Conservation (phyloP, 2,888 invertebrate species). For the Drosophila mimetica region DNA sequence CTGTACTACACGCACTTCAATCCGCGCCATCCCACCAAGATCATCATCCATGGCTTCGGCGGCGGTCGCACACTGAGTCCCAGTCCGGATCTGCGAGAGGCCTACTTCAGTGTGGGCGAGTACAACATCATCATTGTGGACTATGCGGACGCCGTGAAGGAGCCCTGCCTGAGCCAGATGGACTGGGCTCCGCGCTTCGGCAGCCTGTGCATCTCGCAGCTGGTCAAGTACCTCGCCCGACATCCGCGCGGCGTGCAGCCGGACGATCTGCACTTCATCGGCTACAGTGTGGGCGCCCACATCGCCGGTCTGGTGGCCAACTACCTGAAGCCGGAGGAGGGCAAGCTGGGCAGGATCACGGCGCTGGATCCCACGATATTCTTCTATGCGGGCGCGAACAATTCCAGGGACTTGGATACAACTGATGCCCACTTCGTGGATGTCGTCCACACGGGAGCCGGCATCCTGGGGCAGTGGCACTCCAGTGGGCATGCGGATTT, state of each 20-base stretch:
- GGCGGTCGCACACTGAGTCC: conserved; percentile 92
- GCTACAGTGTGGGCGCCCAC: conserved; percentile 94
- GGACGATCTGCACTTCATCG: conserved; percentile 91
- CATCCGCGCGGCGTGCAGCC: conserved; percentile 91
- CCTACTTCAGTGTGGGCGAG: conserved; percentile 91
- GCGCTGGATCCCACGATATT: conserved; percentile 94
- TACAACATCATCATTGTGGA: conserved; percentile 95
- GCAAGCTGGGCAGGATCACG: conserved; percentile 93
- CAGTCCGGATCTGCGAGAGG: conserved; percentile 93
- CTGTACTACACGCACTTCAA: conserved; percentile 91
- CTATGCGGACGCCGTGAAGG: conserved; percentile 91
- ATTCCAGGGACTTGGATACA: conserved; percentile 91
- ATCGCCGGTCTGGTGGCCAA: conserved; percentile 93
- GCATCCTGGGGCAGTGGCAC: conserved; percentile 95
- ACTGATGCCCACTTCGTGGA: conserved; percentile 94
- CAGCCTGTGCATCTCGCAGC: conserved; percentile 91
- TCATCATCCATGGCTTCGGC: conserved; percentile 96
- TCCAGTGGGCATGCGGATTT: conserved; percentile 95
- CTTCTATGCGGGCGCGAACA: conserved; percentile 93
- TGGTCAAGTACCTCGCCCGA: conserved; percentile 90
- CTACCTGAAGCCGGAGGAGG: conserved; percentile 87
- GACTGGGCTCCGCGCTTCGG: conserved; percentile 88
- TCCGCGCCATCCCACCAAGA: conserved; percentile 91
- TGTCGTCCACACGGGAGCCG: conserved; percentile 93
- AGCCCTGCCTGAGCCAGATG: conserved; percentile 92